Percentiles rank a stretch among this genome's conserved stretches.
phyloP scores from a whole-genome alignment of 2,797 vertebrate genomes.

The Diceros bicornis region DNA sequence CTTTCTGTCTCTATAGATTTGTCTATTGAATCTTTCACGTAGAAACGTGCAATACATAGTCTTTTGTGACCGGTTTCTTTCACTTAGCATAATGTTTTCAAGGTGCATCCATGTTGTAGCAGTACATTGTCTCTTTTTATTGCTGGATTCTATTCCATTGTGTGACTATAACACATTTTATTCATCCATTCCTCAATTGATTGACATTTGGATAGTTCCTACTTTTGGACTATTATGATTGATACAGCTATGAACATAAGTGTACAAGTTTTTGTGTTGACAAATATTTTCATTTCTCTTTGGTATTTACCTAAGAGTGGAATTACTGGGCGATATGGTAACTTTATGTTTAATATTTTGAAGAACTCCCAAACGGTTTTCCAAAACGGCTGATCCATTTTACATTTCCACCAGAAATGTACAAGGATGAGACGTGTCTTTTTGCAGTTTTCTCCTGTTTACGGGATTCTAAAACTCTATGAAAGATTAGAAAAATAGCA shows the following conservation, averaged over 20 bases:
- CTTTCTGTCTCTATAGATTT: neutral
- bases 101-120: neutral
- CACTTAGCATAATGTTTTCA: neutral
- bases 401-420: neutral
- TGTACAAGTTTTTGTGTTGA: neutral
- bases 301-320: neutral
- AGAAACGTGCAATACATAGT: neutral
- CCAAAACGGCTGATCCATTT: neutral
- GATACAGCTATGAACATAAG: neutral
- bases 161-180: neutral
- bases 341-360: neutral
- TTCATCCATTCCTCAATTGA: neutral
- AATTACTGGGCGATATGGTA: neutral
- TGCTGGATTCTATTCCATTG: neutral
- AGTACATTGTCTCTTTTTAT: neutral
- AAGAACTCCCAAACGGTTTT: neutral
- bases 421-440: neutral
- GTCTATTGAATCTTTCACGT: neutral
- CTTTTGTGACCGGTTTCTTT: conserved; percentile 15
- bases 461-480: neutral
- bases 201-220: neutral
- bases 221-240: neutral
- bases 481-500: neutral
- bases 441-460: neutral
- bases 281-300: conserved; percentile 21